Evolutionary conservation across 2,113 vertebrate species (phyloP), one percentile per base, ranked within the genome.

Genomic region (Elephas maximus): DNA sequence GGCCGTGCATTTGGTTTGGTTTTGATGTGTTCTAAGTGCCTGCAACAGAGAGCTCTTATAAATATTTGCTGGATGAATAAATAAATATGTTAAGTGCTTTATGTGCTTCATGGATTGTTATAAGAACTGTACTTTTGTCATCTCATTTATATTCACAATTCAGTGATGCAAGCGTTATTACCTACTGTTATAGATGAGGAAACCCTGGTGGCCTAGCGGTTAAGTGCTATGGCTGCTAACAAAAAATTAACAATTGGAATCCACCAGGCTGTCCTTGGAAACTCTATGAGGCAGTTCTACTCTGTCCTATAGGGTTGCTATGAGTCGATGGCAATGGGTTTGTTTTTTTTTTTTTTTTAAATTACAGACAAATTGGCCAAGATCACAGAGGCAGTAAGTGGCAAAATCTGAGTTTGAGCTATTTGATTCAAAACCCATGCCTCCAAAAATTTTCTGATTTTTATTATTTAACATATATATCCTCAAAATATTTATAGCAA

Each of bases 61-160:
- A 92, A 90, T 23, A 76, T 69, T 65, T 91, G 33, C 76, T 92
- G 18, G n/a, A 69, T 69, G 17, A 74, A 93, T 93, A 62, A 51
- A 62, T 71, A 62, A 51, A 62, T 71, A 44, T 74, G 28, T 69
- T 74, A 37, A 90, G 28, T 62, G 15, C 8, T 95, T 92, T 85
- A 18, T 77, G 67, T 87, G 69, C 18, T 41, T 14, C 48, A 84
- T 20, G 53, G 15, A 12, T 57, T 57, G 53, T 57, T 62, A 62
- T 93, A 89, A 96, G 67, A 86, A 91, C 28, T 79, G 8, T 84
- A 79, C 15, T 78, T 93, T 12, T 89, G 57, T 92, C 86, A 90
- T 85, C 28, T 88, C 37, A 86, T 79, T 89, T 96, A 74, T 84
- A 85, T 87, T 90, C 73, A 90, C 1, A 95, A 37, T 73, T 37